phyloP scores from a whole-genome alignment of 2,797 vertebrate genomes.

The Syngnathus rostellatus region DNA sequence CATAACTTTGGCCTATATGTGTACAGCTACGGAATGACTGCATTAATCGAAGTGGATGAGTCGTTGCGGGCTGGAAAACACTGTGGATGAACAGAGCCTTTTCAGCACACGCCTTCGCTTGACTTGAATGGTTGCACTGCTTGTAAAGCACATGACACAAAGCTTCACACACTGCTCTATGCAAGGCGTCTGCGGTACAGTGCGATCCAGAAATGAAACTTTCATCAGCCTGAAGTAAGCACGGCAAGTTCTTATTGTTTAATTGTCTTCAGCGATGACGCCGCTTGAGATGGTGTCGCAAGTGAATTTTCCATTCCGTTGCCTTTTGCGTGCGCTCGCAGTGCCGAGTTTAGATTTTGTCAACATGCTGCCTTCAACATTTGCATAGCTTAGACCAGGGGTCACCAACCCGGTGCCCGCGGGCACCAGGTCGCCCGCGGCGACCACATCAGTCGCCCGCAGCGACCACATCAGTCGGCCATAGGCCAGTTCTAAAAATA shows the following conservation, averaged over 20 bases:
- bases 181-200: neutral
- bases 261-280: neutral
- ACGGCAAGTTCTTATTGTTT: neutral
- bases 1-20: too few species aligned
- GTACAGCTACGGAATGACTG: too few species aligned
- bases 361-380: too few species aligned
- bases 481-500: too few species aligned
- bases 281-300: neutral
- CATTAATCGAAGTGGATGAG: neutral
- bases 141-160: neutral
- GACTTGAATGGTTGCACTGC: neutral
- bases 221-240: neutral
- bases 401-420: too few species aligned
- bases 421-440: too few species aligned
- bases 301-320: neutral
- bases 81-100: neutral
- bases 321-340: too few species aligned
- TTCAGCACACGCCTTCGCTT: neutral
- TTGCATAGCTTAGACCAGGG: too few species aligned
- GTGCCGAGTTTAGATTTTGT: too few species aligned
- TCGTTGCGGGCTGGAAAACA: neutral
- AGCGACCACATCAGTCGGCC: too few species aligned
- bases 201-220: neutral
- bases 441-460: too few species aligned
- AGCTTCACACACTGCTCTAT: neutral